These are phyloP conservation scores for Meghimatium bilineatum DNA, from an alignment of 2,888 invertebrate species.

Conservation along the genomic window DNA sequence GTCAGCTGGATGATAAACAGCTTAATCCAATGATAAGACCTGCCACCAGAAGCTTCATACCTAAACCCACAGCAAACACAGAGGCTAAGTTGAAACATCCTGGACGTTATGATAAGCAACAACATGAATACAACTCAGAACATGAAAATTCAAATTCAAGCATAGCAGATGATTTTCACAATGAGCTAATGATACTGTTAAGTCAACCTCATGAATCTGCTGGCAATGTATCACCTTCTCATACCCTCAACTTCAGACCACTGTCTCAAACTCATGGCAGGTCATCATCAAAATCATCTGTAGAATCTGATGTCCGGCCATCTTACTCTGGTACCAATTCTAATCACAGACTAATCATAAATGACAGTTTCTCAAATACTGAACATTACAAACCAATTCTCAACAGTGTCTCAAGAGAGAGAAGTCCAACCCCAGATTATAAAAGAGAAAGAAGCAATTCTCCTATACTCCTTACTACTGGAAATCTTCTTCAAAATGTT, in stretches of 20 bases:
- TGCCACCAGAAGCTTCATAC: slow-evolving; percentile 31
- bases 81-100: too few relatives aligned
- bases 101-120: neutral
- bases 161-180: slow-evolving; percentile 10
- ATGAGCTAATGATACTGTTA: neutral
- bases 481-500: slow-evolving; percentile 40
- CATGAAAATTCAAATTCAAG: slow-evolving; percentile 11
- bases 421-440: slow-evolving; percentile 22
- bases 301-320: slow-evolving; percentile 14
- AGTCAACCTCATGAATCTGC: neutral
- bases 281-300: slow-evolving; percentile 7
- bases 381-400: neutral
- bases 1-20: slow-evolving; percentile 37
- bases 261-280: neutral
- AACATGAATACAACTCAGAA: neutral
- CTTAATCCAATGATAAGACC: slow-evolving; percentile 47
- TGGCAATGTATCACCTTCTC: slow-evolving; percentile 11
- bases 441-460: slow-evolving; percentile 29
- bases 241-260: neutral
- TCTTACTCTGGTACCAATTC: neutral
- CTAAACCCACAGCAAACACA: slow-evolving; percentile 1
- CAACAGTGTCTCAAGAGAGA: neutral
- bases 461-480: slow-evolving; percentile 27
- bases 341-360: neutral
- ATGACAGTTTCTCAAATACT: neutral